Evolutionary conservation across 1,140 invertebrate species (phyloP).

Genomic region (Pseudoatta argentina): DNA sequence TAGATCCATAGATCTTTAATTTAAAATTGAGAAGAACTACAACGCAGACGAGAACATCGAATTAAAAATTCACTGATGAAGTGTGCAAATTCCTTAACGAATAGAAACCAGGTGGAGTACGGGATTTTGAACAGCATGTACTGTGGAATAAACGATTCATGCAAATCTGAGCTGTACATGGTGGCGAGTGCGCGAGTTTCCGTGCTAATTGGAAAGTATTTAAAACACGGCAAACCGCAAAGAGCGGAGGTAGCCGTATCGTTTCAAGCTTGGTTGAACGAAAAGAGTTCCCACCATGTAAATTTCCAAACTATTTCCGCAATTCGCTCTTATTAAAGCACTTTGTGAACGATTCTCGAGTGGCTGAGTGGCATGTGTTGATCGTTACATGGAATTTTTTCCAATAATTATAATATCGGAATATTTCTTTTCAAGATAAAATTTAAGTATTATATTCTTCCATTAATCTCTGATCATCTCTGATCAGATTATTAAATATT

Average conservation of each 20-base stretch:
- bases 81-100: slow-evolving; percentile 43
- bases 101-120: neutral
- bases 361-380: neutral
- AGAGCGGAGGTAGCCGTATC: slow-evolving; percentile 23
- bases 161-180: slow-evolving; percentile 49
- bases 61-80: slow-evolving; percentile 33
- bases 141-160: slow-evolving; percentile 51
- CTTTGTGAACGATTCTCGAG: neutral
- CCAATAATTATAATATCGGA: slow-evolving; percentile 16
- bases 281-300: slow-evolving; percentile 46
- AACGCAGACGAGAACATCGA: neutral
- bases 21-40: neutral
- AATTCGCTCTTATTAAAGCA: slow-evolving; percentile 48
- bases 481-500: neutral
- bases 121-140: slow-evolving; percentile 38
- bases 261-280: slow-evolving; percentile 4
- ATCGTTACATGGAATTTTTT: neutral
- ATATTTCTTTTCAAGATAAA: neutral
- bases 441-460: neutral
- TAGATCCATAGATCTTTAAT: neutral
- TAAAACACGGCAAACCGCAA: slow-evolving; percentile 57
- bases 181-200: slow-evolving; percentile 36
- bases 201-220: slow-evolving; percentile 61
- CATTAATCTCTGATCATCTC: neutral
- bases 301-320: slow-evolving; percentile 55